Conservation (phyloP, 1,140 invertebrate species). For the Diploscapter pachys region DNA sequence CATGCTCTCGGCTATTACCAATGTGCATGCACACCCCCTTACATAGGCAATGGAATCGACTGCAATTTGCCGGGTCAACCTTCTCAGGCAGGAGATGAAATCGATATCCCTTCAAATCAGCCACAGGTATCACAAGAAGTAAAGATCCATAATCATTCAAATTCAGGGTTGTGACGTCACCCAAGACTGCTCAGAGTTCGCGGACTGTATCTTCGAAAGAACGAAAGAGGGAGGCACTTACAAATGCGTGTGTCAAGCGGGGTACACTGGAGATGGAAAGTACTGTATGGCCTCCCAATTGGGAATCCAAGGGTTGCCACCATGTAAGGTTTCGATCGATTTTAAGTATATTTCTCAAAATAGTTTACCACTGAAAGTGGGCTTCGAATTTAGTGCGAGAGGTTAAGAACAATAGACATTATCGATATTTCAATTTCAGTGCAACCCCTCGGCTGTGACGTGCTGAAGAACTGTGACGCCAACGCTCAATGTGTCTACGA, state of each 20-base stretch:
- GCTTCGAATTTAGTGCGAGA: too few species aligned
- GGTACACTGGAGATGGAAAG: conserved; percentile 71
- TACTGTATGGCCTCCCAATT: conserved; percentile 65
- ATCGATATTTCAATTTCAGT: conserved; percentile 21
- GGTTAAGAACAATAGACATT: too few species aligned
- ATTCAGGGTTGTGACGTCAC: conserved; percentile 67
- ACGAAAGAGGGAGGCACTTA: conserved; percentile 70
- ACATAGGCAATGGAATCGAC: conserved; percentile 73
- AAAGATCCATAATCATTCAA: too few species aligned
- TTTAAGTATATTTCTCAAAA: not conserved
- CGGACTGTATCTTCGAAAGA: conserved; percentile 76
- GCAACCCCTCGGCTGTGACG: conserved; percentile 62
- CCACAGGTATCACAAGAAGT: too few species aligned
- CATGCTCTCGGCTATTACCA: conserved; percentile 67
- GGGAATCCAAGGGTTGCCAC: conserved; percentile 13
- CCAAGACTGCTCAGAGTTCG: conserved; percentile 66
- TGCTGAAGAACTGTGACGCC: conserved; percentile 71
- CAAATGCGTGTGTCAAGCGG: conserved; percentile 61
- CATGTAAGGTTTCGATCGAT: conserved; percentile 17
- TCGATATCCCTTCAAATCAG: too few species aligned
- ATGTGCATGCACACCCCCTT: conserved; percentile 77
- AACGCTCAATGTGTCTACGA: conserved; percentile 70
- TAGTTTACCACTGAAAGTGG: too few species aligned
- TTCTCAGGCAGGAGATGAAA: not conserved
- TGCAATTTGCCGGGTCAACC: conserved; percentile 62